A percentile compares a stretch with the other conserved stretches of the same genome.
phyloP scores from a whole-genome alignment of 2,797 vertebrate genomes.

The Salmo trutta region DNA sequence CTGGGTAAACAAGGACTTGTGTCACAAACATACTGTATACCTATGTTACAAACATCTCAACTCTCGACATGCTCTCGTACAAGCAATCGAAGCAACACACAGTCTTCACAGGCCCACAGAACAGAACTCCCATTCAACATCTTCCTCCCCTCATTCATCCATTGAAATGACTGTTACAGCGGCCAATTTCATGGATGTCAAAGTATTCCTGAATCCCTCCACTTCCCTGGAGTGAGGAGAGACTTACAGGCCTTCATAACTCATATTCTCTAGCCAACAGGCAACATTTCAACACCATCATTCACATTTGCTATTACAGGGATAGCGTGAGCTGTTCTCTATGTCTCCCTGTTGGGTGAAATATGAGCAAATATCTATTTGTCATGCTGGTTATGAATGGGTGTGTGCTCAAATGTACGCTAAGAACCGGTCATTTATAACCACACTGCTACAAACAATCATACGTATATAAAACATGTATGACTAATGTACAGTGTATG shows the following conservation, averaged over 20 bases:
- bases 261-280: slow-evolving; percentile 15
- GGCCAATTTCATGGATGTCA: slow-evolving; percentile 17
- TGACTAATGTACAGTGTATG: neutral
- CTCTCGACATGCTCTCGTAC: neutral
- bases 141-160: neutral
- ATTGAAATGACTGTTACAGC: slow-evolving; percentile 5
- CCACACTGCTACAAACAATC: neutral
- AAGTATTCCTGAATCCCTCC: slow-evolving; percentile 15
- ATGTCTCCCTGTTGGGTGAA: slow-evolving; percentile 9
- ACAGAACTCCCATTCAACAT: neutral
- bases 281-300: slow-evolving; percentile 8
- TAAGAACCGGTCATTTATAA: neutral
- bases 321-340: slow-evolving; percentile 2
- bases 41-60: neutral
- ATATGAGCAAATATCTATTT: slow-evolving; percentile 5
- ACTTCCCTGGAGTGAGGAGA: slow-evolving; percentile 6
- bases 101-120: neutral
- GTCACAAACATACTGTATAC: neutral
- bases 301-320: slow-evolving; percentile 7
- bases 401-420: slow-evolving; percentile 7
- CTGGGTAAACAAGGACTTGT: neutral
- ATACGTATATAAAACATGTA: neutral
- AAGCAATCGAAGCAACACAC: neutral
- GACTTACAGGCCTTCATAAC: slow-evolving; percentile 18
- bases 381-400: slow-evolving; percentile 3